Base-by-base conservation (phyloP, 2,797 vertebrate genomes). In the Synanceia verrucosa region DNA sequence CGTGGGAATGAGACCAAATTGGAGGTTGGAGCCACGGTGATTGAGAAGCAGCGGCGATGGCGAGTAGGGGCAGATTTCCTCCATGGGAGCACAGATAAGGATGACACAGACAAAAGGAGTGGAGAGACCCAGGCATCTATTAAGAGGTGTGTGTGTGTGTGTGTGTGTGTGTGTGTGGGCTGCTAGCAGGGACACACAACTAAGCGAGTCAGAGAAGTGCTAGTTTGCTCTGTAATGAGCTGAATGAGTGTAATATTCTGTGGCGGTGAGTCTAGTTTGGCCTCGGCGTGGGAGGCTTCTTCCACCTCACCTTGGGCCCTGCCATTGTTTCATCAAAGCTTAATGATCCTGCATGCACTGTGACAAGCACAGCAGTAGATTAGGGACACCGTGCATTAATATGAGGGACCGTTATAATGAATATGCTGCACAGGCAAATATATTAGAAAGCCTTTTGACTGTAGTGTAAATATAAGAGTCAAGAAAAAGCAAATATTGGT, bases 1-100 rank as follows among this genome's bases (percentile, higher is more conserved):
- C 84, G 8, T 65, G 87, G 88, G 84, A 78, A 77, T 23, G 16
- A 78, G 73, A 82, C 86, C 78, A 87, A 90, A 91, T 91, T 92
- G 86, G 88, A 92, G 88, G 87, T 83, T 78, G 72, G 78, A 79
- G 69, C 74, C 65, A 46, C 26, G 47, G 73, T 92, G 91, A 92
- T 89, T 88, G 88, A 91, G 89, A 88, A 86, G 83, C 60, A 50
- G 73, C 60, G 12, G 78, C 23, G 36, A 76, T 74, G 72, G 79
- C 21, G 44, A 78, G 75, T 79, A 76, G 79, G 79, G 85, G 53
- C 81, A 74, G 69, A 46, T 75, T 69, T 79, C 75, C 61, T 90
- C 86, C 65, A 23, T 58, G 77, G 87, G 81, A 81, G 78, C 74
- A 72, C 37, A 86, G 87, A 92, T 90, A 88, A 90, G 87, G 79